Percentiles rank a stretch among this genome's conserved stretches.
phyloP scores from a whole-genome alignment of 2,888 invertebrate species.

The Leistus spinibarbis region DNA sequence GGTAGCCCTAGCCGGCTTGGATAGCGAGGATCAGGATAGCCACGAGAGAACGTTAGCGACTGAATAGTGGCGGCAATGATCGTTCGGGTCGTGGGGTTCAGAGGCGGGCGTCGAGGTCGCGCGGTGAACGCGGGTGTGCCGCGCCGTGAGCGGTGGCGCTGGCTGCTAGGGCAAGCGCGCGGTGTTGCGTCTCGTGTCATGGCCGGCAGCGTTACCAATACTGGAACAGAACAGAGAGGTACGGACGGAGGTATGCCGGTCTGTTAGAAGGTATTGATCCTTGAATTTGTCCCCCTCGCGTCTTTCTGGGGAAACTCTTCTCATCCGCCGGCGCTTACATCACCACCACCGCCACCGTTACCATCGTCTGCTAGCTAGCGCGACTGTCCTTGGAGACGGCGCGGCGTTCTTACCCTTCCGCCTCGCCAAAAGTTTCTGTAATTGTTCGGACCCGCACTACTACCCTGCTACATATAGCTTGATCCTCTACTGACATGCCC shows the following conservation, averaged over 20 bases:
- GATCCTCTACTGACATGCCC: not conserved
- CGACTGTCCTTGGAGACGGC: not conserved
- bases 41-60: not conserved
- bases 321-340: constrained; percentile 14
- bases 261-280: constrained; percentile 40
- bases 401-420: constrained; percentile 9
- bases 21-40: not conserved
- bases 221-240: constrained; percentile 34
- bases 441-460: not conserved
- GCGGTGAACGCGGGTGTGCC: not conserved
- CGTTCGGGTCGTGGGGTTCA: not conserved
- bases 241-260: constrained; percentile 33
- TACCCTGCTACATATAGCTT: not conserved
- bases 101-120: not conserved
- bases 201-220: constrained; percentile 35
- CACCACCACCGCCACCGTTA: not conserved
- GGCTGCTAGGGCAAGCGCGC: not conserved
- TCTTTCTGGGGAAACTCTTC: constrained; percentile 27
- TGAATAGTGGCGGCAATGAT: not conserved
- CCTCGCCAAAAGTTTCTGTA: not conserved
- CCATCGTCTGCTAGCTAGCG: constrained; percentile 14
- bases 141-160: not conserved
- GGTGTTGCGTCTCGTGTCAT: constrained; percentile 31
- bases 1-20: not conserved
- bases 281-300: constrained; percentile 34